phyloP scores from a whole-genome alignment of 2,113 vertebrate genomes.

The Pheucticus melanocephalus region DNA sequence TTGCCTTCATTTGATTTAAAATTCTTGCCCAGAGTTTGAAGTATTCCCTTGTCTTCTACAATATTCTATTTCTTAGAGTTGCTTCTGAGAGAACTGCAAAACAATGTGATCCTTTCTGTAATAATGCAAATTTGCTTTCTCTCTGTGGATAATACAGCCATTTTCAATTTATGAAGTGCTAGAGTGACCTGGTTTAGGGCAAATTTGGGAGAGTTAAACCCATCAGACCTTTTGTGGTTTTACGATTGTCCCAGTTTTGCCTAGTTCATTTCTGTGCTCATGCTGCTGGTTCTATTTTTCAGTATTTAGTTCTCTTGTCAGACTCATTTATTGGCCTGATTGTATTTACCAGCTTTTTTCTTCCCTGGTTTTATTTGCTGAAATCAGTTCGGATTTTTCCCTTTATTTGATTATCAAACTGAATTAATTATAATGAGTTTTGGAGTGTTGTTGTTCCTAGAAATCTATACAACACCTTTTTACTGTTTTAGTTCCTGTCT shows the following conservation, averaged over 20 bases:
- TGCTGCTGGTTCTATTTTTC: neutral
- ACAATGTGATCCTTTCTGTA: neutral
- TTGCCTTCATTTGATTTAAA: neutral
- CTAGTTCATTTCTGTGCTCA: neutral
- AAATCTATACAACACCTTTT: neutral
- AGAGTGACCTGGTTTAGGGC: neutral
- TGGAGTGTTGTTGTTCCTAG: neutral
- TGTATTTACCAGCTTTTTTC: neutral
- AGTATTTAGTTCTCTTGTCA: neutral
- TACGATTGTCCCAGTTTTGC: neutral
- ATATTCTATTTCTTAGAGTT: neutral
- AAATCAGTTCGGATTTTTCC: neutral
- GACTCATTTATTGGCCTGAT: neutral
- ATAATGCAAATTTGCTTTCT: neutral
- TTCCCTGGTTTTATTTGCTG: neutral
- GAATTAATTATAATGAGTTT: neutral
- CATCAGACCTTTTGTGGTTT: neutral
- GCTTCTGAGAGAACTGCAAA: neutral
- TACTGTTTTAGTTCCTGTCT: neutral
- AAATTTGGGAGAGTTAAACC: neutral
- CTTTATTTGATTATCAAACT: neutral
- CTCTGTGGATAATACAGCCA: neutral
- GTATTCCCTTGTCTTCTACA: neutral
- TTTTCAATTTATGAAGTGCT: neutral
- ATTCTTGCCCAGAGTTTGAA: neutral